Evolutionary conservation across 2,797 vertebrate species (phyloP).

Genomic region (Coregonus suidteri): DNA sequence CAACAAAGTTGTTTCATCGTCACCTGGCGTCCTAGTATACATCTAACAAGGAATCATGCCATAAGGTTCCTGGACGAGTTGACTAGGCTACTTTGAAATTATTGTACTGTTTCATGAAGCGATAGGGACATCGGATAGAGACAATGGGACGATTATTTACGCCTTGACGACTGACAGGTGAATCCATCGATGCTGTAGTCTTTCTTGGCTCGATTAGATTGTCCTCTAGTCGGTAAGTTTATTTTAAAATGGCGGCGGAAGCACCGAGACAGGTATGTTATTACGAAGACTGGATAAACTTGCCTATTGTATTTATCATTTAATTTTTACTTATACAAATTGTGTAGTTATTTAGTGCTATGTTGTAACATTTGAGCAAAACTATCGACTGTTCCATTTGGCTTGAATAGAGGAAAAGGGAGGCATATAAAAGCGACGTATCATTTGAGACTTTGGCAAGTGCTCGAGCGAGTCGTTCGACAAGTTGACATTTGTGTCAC

Average conservation of each 20-base stretch:
- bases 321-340: fast-evolving
- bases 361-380: not conserved
- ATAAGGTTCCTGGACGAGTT: not conserved
- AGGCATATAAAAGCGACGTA: slow-evolving; percentile 41
- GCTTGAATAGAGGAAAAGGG: slow-evolving; percentile 10
- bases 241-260: slow-evolving; percentile 86
- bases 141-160: slow-evolving; percentile 55
- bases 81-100: not conserved
- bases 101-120: not conserved
- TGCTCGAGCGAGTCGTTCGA: slow-evolving; percentile 29
- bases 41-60: not conserved
- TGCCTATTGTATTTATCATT: not conserved
- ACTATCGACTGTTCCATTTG: slow-evolving; percentile 6
- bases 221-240: slow-evolving; percentile 62
- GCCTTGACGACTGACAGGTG: slow-evolving; percentile 70
- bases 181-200: slow-evolving; percentile 58
- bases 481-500: not conserved
- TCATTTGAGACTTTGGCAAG: slow-evolving; percentile 28
- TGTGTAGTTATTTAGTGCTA: fast-evolving
- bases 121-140: not conserved
- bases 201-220: slow-evolving; percentile 67
- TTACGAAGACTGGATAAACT: slow-evolving; percentile 38
- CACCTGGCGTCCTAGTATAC: not conserved
- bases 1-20: not conserved
- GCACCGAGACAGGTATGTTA: slow-evolving; percentile 70